Conservation (phyloP, 1,140 invertebrate genomes). For the Mactra quadrangularis region DNA sequence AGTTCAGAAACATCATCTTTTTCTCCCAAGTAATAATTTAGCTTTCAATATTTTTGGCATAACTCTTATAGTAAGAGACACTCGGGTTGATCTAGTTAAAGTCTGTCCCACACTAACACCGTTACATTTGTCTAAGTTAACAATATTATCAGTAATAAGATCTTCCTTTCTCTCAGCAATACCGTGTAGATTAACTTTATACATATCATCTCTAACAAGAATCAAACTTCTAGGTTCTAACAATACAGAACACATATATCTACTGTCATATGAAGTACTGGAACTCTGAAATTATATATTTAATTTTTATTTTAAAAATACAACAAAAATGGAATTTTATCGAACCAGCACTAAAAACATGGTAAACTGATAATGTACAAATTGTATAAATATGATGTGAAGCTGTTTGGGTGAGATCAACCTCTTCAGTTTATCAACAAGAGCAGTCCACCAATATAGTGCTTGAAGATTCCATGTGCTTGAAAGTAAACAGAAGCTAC, state of each 20-base stretch:
- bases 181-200: slow-evolving; percentile 93
- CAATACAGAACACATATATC: slow-evolving; percentile 87
- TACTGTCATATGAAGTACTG: slow-evolving; percentile 73
- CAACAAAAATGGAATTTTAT: too few relatives aligned
- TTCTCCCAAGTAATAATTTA: slow-evolving; percentile 80
- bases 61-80: slow-evolving; percentile 97
- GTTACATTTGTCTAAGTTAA: slow-evolving; percentile 87
- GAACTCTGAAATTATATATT: slow-evolving; percentile 54
- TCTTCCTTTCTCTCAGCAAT: slow-evolving; percentile 92
- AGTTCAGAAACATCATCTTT: too few relatives aligned
- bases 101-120: slow-evolving; percentile 72
- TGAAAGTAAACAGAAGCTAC: too few relatives aligned
- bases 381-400: too few relatives aligned
- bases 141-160: slow-evolving; percentile 86
- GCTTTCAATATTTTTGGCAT: slow-evolving; percentile 94
- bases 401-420: too few relatives aligned
- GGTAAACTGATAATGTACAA: too few relatives aligned
- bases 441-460: too few relatives aligned
- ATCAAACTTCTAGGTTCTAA: slow-evolving; percentile 95
- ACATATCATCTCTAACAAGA: slow-evolving; percentile 93
- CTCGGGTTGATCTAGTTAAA: slow-evolving; percentile 88
- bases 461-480: too few relatives aligned
- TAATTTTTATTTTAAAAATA: too few relatives aligned
- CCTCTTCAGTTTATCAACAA: too few relatives aligned
- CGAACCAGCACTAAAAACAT: too few relatives aligned